Evolutionary conservation across 2,797 vertebrate genomes (phyloP).

Genomic region (Pangasius macronema): DNA sequence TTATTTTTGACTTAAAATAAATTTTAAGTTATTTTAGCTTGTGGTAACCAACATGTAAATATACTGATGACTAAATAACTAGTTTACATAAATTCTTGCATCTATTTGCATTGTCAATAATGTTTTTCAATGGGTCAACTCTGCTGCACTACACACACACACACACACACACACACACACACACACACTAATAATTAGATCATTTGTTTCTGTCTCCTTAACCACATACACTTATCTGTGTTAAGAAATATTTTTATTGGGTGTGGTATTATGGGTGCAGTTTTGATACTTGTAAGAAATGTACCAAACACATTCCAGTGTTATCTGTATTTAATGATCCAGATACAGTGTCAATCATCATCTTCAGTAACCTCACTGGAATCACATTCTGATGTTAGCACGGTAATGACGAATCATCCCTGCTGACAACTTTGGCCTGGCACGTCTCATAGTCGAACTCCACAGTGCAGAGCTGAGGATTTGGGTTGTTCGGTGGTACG

Average conservation of each 20-base stretch:
- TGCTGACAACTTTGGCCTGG: neutral
- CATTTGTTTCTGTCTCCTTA: neutral
- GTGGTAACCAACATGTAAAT: no score
- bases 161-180: neutral
- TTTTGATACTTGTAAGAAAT: neutral
- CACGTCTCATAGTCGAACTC: conserved; percentile 16
- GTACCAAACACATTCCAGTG: neutral
- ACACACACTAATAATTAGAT: neutral
- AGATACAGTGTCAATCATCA: neutral
- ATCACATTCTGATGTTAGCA: neutral
- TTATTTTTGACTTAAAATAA: neutral
- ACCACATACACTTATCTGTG: neutral
- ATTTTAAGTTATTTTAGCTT: no score
- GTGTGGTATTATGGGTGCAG: neutral
- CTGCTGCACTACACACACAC: no score
- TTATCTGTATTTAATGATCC: neutral
- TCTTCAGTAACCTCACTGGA: neutral
- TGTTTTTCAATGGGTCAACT: no score
- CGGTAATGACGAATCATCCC: neutral
- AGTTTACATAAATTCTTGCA: no score
- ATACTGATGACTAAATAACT: no score
- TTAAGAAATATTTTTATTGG: neutral
- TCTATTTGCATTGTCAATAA: no score
- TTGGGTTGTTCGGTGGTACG: conserved; percentile 10
- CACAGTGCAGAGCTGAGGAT: conserved; percentile 8